Evolutionary conservation across 2,797 vertebrate species (phyloP).

Genomic region (Helicolenus hilgendorfi): DNA sequence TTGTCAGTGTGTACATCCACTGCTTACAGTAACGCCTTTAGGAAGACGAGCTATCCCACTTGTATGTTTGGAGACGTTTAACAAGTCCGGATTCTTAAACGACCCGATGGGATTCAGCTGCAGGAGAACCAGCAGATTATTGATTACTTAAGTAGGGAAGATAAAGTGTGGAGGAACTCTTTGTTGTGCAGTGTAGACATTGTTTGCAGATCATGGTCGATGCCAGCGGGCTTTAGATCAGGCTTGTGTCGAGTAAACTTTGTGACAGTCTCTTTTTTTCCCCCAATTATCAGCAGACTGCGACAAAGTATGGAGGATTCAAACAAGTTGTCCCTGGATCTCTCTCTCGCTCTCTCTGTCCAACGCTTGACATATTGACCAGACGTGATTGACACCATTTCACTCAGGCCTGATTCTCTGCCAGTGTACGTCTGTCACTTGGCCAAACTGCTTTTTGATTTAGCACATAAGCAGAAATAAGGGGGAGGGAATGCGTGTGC

Average conservation of each 20-base stretch:
- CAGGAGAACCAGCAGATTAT: slow-evolving; percentile 47
- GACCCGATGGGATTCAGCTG: slow-evolving; percentile 45
- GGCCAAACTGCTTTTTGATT: slow-evolving; percentile 78
- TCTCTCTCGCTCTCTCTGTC: neutral
- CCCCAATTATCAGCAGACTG: slow-evolving; percentile 15
- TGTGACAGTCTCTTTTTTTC: slow-evolving; percentile 3
- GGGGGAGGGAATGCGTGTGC: neutral
- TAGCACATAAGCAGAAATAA: slow-evolving; percentile 59
- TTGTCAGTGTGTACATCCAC: slow-evolving; percentile 64
- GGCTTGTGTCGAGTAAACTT: slow-evolving; percentile 15
- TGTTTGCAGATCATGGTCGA: slow-evolving; percentile 40
- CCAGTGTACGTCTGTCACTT: slow-evolving; percentile 55
- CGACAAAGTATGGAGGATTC: slow-evolving; percentile 14
- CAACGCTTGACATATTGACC: slow-evolving; percentile 49
- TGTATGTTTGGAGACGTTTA: slow-evolving; percentile 47
- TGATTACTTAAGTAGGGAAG: slow-evolving; percentile 51
- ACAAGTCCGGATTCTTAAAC: slow-evolving; percentile 55
- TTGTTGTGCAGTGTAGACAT: slow-evolving; percentile 30
- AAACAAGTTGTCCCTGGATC: slow-evolving; percentile 33
- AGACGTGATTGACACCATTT: slow-evolving; percentile 63
- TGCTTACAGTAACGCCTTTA: slow-evolving; percentile 44
- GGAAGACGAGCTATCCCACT: slow-evolving; percentile 40
- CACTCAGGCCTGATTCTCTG: slow-evolving; percentile 60
- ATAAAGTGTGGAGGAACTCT: slow-evolving; percentile 44
- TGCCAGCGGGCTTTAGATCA: slow-evolving; percentile 12